A percentile compares a stretch with the other conserved stretches of the same genome.
Conservation (phyloP, 1,140 invertebrate genomes). For the Mizuhopecten yessoensis region DNA sequence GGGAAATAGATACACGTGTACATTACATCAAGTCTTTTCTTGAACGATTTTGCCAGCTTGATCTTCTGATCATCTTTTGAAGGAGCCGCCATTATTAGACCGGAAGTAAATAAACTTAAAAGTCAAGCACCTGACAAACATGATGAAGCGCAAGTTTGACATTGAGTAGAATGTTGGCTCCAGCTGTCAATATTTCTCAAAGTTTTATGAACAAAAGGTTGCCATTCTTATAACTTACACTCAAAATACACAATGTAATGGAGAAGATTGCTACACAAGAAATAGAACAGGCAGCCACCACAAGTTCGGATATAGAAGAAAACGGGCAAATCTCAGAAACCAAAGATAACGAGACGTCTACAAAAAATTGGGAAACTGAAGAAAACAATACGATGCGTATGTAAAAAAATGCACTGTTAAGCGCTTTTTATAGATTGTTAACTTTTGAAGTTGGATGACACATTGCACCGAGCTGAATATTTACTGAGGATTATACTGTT, state of each 20-base stretch:
- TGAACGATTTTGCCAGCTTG: constrained; percentile 55
- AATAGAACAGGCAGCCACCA: background rate
- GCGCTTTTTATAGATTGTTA: too few relatives aligned
- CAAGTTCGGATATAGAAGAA: background rate
- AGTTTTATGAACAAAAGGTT: too few relatives aligned
- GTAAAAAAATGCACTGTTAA: too few relatives aligned
- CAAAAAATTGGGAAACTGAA: background rate
- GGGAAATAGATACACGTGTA: background rate
- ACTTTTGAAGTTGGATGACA: too few relatives aligned
- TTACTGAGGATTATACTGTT: too few relatives aligned
- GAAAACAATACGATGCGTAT: background rate
- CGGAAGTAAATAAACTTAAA: background rate
- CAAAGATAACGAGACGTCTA: background rate
- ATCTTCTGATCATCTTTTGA: constrained; percentile 50
- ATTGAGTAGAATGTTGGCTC: background rate
- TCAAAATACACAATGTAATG: background rate
- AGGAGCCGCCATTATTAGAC: constrained; percentile 52
- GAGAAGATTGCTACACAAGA: background rate
- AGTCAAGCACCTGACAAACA: background rate
- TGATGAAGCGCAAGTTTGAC: background rate
- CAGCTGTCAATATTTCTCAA: background rate
- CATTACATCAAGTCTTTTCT: constrained; percentile 56
- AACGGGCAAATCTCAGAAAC: background rate
- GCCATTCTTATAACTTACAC: too few relatives aligned
- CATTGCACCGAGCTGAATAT: too few relatives aligned